Percentiles rank a stretch among this genome's conserved stretches.
phyloP scores from a whole-genome alignment of 2,113 vertebrate genomes.

The Ctenomys sociabilis region DNA sequence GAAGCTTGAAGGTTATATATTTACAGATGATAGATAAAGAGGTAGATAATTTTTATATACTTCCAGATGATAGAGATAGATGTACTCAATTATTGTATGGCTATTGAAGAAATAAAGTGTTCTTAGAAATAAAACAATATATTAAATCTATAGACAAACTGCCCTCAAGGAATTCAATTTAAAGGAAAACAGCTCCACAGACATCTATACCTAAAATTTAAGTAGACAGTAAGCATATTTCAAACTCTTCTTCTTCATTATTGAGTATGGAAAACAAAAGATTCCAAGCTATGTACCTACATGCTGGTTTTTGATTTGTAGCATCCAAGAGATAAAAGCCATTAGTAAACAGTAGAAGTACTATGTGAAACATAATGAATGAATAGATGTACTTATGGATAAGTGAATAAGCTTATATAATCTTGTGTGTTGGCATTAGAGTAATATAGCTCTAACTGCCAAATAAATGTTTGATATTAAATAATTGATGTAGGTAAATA shows the following conservation, averaged over 20 bases:
- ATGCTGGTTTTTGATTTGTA: neutral
- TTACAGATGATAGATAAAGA: neutral
- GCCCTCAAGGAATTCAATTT: neutral
- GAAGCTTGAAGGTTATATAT: neutral
- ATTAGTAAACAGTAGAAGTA: neutral
- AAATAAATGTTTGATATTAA: conserved; percentile 53
- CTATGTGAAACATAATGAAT: neutral
- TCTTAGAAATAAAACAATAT: conserved; percentile 12
- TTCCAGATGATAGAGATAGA: neutral
- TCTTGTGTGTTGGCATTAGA: neutral
- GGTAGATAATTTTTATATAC: neutral
- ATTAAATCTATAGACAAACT: neutral
- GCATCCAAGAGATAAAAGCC: neutral
- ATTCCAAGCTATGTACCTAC: neutral
- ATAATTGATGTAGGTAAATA: conserved; percentile 38
- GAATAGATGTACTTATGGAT: neutral
- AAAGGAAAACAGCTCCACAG: neutral
- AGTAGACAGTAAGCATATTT: neutral
- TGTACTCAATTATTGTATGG: neutral
- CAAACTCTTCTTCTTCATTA: neutral
- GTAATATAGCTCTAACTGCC: neutral
- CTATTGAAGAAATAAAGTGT: neutral
- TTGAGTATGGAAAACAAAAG: neutral
- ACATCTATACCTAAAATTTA: neutral
- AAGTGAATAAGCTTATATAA: neutral